Percentiles rank a stretch among this genome's conserved stretches.
Evolutionary conservation across 1,140 invertebrate species (phyloP).

Genomic region (Antheraea mylitta): DNA sequence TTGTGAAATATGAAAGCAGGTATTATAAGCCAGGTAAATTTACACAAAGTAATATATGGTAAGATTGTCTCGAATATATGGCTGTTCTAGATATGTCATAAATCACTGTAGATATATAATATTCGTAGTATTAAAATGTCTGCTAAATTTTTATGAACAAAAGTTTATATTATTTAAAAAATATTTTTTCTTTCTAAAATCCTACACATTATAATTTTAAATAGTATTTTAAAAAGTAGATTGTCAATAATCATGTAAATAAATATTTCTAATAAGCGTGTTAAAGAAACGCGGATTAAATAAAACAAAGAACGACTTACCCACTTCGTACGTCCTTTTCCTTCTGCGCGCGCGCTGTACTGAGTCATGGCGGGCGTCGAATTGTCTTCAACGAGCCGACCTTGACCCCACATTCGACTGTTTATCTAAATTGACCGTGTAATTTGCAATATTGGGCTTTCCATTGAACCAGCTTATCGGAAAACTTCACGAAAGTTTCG

Average conservation of each 20-base stretch:
- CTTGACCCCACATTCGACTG: slow-evolving; percentile 10
- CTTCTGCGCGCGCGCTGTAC: slow-evolving; percentile 5
- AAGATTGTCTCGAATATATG: background rate
- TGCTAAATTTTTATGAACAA: no score
- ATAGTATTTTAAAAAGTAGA: no score
- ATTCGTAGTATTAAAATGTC: background rate
- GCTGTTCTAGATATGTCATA: background rate
- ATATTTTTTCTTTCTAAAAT: no score
- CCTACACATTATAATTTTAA: no score
- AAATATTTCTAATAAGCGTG: no score
- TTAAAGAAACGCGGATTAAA: background rate
- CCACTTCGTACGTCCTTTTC: slow-evolving; percentile 5
- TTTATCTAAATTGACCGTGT: slow-evolving; percentile 6
- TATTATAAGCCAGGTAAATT: background rate
- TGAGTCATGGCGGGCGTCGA: slow-evolving; percentile 9
- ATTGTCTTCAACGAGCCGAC: slow-evolving; percentile 3
- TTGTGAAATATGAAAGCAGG: background rate
- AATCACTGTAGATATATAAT: background rate
- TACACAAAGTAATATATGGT: background rate
- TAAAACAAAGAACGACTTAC: background rate
- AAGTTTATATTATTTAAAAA: no score
- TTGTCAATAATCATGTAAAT: no score
- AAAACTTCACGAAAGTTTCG: no score
- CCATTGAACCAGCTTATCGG: background rate
- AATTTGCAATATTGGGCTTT: slow-evolving; percentile 6